phyloP scores from a whole-genome alignment of 2,888 invertebrate genomes.

The Melanostoma scalare region DNA sequence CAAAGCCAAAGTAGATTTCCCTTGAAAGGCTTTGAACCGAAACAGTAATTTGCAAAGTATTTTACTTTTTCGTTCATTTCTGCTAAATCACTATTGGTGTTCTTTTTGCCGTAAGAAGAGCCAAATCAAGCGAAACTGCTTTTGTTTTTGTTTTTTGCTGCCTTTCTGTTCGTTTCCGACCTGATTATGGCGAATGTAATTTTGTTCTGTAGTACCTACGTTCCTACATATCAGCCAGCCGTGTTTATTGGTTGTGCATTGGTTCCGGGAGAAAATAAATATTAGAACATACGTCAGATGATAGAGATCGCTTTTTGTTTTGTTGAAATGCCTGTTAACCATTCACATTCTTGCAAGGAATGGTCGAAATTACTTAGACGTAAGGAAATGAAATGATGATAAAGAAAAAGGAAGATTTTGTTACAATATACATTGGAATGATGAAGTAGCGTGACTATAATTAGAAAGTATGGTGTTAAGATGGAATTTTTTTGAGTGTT shows the following conservation, averaged over 20 bases:
- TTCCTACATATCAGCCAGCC: background rate
- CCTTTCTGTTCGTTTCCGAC: slow-evolving; percentile 32
- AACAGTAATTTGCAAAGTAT: slow-evolving; percentile 59
- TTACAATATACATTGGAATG: too few species aligned
- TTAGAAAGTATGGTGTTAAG: too few species aligned
- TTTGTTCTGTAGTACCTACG: slow-evolving; percentile 3
- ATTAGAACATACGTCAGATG: background rate
- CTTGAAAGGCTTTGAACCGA: slow-evolving; percentile 54
- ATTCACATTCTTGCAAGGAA: background rate
- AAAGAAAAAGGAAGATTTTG: too few species aligned
- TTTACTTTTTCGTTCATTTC: slow-evolving; percentile 18
- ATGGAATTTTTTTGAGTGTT: too few species aligned
- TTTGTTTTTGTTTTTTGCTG: background rate
- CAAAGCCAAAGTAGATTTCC: slow-evolving; percentile 49
- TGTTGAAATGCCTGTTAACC: background rate
- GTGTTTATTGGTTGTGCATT: slow-evolving; percentile 18
- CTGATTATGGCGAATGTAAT: slow-evolving; percentile 7
- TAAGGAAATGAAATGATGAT: background rate
- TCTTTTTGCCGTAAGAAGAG: slow-evolving; percentile 35
- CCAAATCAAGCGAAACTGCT: slow-evolving; percentile 59
- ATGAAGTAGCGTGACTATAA: too few species aligned
- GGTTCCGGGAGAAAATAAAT: slow-evolving; percentile 15
- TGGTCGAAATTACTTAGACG: background rate
- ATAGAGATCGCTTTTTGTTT: background rate
- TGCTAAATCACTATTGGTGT: slow-evolving; percentile 21